Base-by-base conservation (phyloP, 2,113 vertebrate species). In the Aspidoscelis tigris region DNA sequence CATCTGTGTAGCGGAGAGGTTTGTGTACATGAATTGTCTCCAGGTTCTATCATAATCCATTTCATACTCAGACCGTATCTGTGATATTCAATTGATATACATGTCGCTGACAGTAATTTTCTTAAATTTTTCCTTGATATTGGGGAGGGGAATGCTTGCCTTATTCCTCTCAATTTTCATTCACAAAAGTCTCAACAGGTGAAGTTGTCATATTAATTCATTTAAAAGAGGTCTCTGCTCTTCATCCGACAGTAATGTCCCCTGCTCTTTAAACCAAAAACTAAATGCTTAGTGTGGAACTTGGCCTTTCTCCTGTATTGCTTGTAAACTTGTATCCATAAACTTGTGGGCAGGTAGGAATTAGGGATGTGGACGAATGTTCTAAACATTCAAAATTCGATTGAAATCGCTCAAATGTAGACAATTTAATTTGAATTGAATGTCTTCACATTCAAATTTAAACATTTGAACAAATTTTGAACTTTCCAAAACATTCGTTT, bases 1-100 rank as follows among this genome's bases (percentile, higher is more conserved):
- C 53, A 65, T 86, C 70, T 82, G 70, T 26, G 14, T 64, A 64
- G 53, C 64, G 39, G 16, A 64, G 24, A 72, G 20, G 53, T 21
- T 22, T 43, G 71, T 81, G 79, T 76, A 86, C 74, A 78, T 71
- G 76, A 76, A 76, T 61, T 72, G 53, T 47, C 21, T 77, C 77
- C 26, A 77, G 12, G 12, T 26, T 64, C 18, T 53, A 44, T 71
- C 41, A 39, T 47, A 44, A 81, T 61, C 50, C 70, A 81, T 86
- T 44, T 74, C 41, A n/a, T 70, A 61, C 26, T 61, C 5, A 8
- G 61, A 85, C 47, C 10, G 43, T 73, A 39, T 82, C 81, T 86
- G 50, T 81, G 44, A 64, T 22, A 3, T 21, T 22, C 64, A 33
- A 10, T 24, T 24, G 47, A 64, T 73, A 21, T 65, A 47, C 5